Conservation (phyloP, 2,797 vertebrate genomes). For the Hemibagrus guttatus region DNA sequence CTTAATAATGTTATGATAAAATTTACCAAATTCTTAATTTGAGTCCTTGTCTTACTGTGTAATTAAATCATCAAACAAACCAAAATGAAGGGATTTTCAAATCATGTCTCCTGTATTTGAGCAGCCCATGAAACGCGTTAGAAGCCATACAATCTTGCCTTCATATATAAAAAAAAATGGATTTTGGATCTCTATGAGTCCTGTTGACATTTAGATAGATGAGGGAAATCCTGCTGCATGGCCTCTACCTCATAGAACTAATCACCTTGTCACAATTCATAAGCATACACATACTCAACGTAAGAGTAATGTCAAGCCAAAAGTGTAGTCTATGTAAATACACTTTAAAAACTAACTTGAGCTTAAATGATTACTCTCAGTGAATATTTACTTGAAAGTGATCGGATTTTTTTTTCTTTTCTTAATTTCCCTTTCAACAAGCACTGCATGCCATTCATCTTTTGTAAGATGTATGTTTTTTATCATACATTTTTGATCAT, state of each 20-base stretch:
- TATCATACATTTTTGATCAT: background rate
- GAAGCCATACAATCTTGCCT: no score
- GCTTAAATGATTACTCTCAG: background rate
- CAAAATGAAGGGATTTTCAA: background rate
- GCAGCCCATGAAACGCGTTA: background rate
- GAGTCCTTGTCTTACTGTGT: background rate
- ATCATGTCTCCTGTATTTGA: background rate
- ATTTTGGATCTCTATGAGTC: constrained; percentile 1
- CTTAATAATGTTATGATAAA: background rate
- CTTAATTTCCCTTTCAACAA: background rate
- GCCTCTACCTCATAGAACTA: constrained; percentile 13
- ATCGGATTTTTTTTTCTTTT: background rate
- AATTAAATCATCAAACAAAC: background rate
- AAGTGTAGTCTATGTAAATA: constrained; percentile 13
- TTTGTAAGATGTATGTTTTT: background rate
- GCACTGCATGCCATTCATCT: background rate
- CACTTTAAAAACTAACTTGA: background rate
- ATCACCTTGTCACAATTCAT: constrained; percentile 22
- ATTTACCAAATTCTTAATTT: background rate
- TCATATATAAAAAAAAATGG: background rate
- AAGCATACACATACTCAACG: background rate
- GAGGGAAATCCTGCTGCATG: constrained; percentile 6
- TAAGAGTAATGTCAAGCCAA: constrained; percentile 7
- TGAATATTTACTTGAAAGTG: background rate
- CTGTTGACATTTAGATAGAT: constrained; percentile 24